Evolutionary conservation across 2,797 vertebrate genomes (phyloP), one percentile per base, ranked within the genome.

Genomic region (Garrulus glandarius): DNA sequence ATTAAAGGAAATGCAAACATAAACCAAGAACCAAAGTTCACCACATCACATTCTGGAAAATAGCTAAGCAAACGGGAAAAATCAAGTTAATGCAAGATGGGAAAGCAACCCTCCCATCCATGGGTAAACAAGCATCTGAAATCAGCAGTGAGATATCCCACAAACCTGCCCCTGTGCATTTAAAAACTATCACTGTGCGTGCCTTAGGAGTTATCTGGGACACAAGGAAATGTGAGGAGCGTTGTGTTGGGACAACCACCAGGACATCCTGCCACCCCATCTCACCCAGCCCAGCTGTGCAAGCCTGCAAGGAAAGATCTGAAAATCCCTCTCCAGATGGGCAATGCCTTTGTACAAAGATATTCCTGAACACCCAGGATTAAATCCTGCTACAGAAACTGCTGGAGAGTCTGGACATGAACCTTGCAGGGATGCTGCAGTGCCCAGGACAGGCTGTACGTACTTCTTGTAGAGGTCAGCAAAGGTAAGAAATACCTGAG

Each of bases 1-100:
- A 99, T 99, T 89, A 99, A 98, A 6, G 99, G 99, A 97, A 99
- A 99, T 60, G 99, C 98, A 30, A 99, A 99, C 15, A 99, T 97
- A 98, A 99, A 99, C 99, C 99, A 99, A 91, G 99, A 99, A 95
- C 99, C 99, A 78, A 99, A 99, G 95, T 99, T 99, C 96, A 99
- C 99, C 68, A 99, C 94, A 85, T 99, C 99, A 64, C 99, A 99
- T 64, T 98, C 98, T 69, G 99, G 99, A 93, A 99, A 99, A 97
- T 99, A 98, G 93, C 99, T 99, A 95, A 84, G 78, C 94, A 64
- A 97, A 97, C 2, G 64, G 94, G 93, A 96, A 95, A 95, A 93
- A 94, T 46, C 44, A 90, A 85, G 92, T 97, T 96, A 96, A 96
- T 91, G 63, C 64, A 92, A 93, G 83, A 88, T 53, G 63, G 75